Base-by-base conservation (phyloP, 2,888 invertebrate species). In the Tanaodytes sp. region DNA sequence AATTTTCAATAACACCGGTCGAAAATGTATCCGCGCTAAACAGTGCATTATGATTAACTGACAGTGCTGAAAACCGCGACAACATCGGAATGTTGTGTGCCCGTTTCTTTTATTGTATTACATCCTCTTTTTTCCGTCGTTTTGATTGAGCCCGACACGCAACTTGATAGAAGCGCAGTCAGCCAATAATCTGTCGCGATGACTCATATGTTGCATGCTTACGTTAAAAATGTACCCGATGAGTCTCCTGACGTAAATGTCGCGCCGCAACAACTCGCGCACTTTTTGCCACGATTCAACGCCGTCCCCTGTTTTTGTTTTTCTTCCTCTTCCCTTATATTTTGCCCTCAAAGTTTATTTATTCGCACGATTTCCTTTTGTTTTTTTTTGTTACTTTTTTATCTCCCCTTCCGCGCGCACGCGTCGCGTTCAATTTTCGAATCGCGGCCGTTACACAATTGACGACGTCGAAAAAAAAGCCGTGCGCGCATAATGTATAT, bases 161-260 rank as follows among this genome's bases (percentile, higher is more conserved):
- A 66, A 66, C 61, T 57, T 31, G 62, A 58, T 71, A 58, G 62
- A 66, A 66, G 71, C 66, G 71, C 65, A 70, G 65, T 65, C 65
- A 70, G 70, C 66, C 66, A 71, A 67, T 66, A 71, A 71, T 63
- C 66, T 54, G 57, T 71, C 66, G 70, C 65, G 71, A 63, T 71
- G 66, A 71, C 63, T 71, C 71, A 71, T 66, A 54, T 57, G 71
- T 55, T 58, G 70, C 65, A 70, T 51, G 62, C 52, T 55, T 59
- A 59, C 55, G 63, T 71, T 71, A 67, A 66, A 67, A 71, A 58
- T 62, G 63, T 62, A 67, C 31, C 66, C 71, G 59, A 71, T 55
- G 71, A 66, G 58, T 59, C 63, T 45, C 42, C 40, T 54, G 59
- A 55, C 51, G 70, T 70, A 58, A 70, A 70, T 70, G 64, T 61